Base-by-base conservation (phyloP, 92 coral and sea anemone species). In the Epizoanthus fatuus region DNA sequence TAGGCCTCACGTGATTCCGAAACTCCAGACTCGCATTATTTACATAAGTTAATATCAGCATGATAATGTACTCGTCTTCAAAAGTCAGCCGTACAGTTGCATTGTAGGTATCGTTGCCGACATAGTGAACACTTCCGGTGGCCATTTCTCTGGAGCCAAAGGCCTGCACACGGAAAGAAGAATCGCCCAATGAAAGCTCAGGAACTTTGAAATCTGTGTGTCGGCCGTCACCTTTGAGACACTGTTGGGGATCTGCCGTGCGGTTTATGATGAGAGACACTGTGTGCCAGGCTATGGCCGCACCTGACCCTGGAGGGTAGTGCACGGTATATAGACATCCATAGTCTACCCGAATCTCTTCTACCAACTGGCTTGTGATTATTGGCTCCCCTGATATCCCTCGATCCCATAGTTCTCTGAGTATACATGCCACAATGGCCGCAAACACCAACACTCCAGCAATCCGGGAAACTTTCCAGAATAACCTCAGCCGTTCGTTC, bases 111-210 rank as follows among this genome's bases (percentile, higher is more conserved):
- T 95, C 99, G 57, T 92, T 87, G 15, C 95, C 96, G 59, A 97
- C 83, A 83, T 95, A 95, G 6, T n/a, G 66, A 16, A 88, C 95
- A 12, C 55, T 63, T 2, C 94, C 98, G 9, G 96, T 92, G 5
- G 82, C 95, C 98, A 94, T 94, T 75, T 94, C 98, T 38, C 89
- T 91, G 8, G 98, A 90, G 8, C 95, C 98, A 56, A 94, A 94
- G 5, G 98, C 98, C 62, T 94, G 98, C 2, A 94, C 40, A 14
- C 98, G 90, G 77, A 94, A 94, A 37, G 66, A 90, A 10, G 98
- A 92, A 29, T 55, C 75, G 0, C 94, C 98, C 1, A 63, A 64
- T 5, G 66, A 47, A 19, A 87, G 59, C 5, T 59, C 74, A 63
- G 67, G 75, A 3, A 71, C 63, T 39, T 13, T 22, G 55, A 7